A percentile compares a stretch with the other conserved stretches of the same genome.
phyloP scores from a whole-genome alignment of 2,113 vertebrate genomes.

The Oncorhynchus mykiss region DNA sequence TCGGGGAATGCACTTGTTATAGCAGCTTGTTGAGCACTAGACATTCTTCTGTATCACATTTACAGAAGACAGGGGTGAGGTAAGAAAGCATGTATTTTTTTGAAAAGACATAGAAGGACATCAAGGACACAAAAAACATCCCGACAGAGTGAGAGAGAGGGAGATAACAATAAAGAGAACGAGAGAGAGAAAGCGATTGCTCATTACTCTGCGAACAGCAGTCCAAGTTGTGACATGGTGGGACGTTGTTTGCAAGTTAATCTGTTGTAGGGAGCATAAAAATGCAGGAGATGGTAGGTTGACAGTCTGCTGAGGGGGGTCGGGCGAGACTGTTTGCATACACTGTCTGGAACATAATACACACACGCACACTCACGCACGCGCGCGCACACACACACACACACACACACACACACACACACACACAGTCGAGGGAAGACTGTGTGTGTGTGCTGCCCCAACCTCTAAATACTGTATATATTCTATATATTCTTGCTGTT shows the following conservation, averaged over 20 bases:
- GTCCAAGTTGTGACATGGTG: not conserved
- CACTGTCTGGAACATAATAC: constrained; percentile 1
- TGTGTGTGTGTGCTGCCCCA: too few relatives aligned
- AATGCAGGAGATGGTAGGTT: constrained; percentile 5
- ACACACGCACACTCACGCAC: not conserved
- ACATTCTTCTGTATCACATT: not conserved
- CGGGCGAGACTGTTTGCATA: not conserved
- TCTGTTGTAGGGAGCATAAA: not conserved
- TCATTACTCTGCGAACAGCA: constrained; percentile 19
- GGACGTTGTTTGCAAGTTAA: not conserved
- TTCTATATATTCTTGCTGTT: too few relatives aligned
- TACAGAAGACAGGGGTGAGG: constrained; percentile 4
- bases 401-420: too few relatives aligned
- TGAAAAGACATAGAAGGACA: not conserved
- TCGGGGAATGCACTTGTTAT: constrained; percentile 8
- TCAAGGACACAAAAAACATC: not conserved
- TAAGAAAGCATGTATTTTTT: not conserved
- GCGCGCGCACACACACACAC: not conserved
- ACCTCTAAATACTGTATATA: too few relatives aligned
- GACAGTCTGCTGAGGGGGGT: not conserved
- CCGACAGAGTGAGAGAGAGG: too few relatives aligned
- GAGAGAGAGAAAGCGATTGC: not conserved
- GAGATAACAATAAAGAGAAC: not conserved
- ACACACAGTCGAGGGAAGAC: not conserved
- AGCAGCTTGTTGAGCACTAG: not conserved